Evolutionary conservation across 2,797 vertebrate genomes (phyloP).

Genomic region (Spea hammondii): DNA sequence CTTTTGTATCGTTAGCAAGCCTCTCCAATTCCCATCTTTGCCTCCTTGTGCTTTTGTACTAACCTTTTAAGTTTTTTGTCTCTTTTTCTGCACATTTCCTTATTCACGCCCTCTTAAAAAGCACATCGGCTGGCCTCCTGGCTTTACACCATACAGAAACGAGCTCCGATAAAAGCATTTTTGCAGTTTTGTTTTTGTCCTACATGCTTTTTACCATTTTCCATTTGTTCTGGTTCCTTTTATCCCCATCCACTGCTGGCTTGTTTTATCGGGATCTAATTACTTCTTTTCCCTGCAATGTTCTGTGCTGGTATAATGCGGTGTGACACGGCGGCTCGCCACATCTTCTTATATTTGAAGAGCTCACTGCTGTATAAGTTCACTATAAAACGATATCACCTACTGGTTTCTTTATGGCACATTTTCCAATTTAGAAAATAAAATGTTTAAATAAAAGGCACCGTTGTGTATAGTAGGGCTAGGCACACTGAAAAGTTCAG

Average conservation of each 20-base stretch:
- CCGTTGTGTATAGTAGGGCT: no score
- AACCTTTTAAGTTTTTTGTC: constrained; percentile 9
- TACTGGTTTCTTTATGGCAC: no score
- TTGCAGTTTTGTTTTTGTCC: constrained; percentile 19
- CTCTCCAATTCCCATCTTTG: background rate
- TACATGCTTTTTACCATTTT: constrained; percentile 19
- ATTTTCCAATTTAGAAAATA: no score
- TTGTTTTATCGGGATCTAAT: constrained; percentile 34
- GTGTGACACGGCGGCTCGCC: constrained; percentile 2
- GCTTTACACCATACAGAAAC: constrained; percentile 17
- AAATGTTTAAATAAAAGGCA: no score
- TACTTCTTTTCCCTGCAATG: constrained; percentile 16
- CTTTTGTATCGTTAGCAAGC: background rate
- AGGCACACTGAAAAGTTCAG: no score
- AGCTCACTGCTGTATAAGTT: constrained; percentile 13
- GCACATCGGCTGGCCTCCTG: background rate
- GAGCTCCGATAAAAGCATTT: constrained; percentile 17
- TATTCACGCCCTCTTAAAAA: background rate
- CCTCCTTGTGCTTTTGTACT: background rate
- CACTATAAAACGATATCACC: background rate
- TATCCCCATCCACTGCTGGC: constrained; percentile 19
- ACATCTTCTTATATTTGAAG: background rate
- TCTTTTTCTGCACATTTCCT: background rate
- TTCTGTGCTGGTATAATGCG: constrained; percentile 7
- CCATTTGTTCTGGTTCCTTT: constrained; percentile 24